Evolutionary conservation across 2,888 invertebrate species (phyloP), one percentile per base, ranked within the genome.

Genomic region (Cenopis cana): DNA sequence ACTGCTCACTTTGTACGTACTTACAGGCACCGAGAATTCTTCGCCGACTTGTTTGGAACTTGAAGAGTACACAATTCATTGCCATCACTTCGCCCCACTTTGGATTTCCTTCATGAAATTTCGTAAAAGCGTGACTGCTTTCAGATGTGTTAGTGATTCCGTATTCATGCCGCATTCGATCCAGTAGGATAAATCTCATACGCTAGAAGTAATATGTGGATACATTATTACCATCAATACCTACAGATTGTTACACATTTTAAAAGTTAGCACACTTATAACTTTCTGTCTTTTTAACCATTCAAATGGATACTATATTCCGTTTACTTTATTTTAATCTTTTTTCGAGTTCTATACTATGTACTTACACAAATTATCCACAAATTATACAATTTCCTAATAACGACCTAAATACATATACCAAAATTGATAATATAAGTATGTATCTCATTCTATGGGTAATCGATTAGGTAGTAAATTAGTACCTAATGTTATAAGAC

Each of bases 61-160:
- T 85, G 72, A 74, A 77, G 60, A 80, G 76, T 79, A 78, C 79
- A 83, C 84, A 85, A 84, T 84, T 82, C 83, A 84, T 83, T 79
- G 83, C 79, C 81, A 82, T 82, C 81, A 81, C 81, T 81, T 80
- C 81, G 79, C 77, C 78, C 75, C 78, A 81, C 80, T 82, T 82
- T 70, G 81, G 81, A 85, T 85, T 85, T 83, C 86, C 82, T 87
- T 86, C 83, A 82, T 77, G 82, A 84, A 82, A 84, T 85, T 83
- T 80, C 80, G 80, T 81, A 79, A 81, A 75, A 80, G 78, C 81
- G 80, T 76, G 76, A 79, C 76, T 73, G 73, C 74, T 65, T 74
- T 61, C 38, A 56, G 61, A 72, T 71, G 52, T 65, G 50, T 41
- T 50, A 33, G 70, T 41, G 54, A 61, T 71, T 67, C 18, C 11